phyloP scores from a whole-genome alignment of 2,888 invertebrate genomes.

The Pollenia labialis region DNA sequence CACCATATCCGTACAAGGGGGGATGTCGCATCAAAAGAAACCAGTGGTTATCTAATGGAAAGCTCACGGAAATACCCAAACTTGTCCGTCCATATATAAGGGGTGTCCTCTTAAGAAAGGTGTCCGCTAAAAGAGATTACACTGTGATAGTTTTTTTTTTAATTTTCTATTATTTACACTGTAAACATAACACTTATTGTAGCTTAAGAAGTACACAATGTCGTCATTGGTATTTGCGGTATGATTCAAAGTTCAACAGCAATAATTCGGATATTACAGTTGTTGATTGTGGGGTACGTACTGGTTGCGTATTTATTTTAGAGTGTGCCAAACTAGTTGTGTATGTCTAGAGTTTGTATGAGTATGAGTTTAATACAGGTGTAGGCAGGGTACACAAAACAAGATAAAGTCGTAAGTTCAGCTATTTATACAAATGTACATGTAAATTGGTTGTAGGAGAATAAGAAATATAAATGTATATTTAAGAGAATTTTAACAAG shows the following conservation, averaged over 20 bases:
- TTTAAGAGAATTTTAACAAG: slow-evolving; percentile 11
- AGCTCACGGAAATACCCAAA: too few relatives aligned
- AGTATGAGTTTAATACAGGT: slow-evolving; percentile 26
- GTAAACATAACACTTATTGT: slow-evolving; percentile 13
- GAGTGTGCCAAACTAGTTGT: slow-evolving; percentile 52
- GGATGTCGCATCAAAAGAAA: too few relatives aligned
- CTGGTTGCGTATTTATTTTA: slow-evolving; percentile 6
- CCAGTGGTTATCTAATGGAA: too few relatives aligned
- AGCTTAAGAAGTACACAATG: slow-evolving; percentile 24
- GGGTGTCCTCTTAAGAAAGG: neutral
- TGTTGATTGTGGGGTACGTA: slow-evolving; percentile 12
- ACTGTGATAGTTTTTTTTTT: slow-evolving; percentile 16
- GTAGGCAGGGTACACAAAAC: neutral
- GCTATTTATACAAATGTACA: too few relatives aligned
- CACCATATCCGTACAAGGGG: too few relatives aligned
- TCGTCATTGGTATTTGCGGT: slow-evolving; percentile 61
- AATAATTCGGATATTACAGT: slow-evolving; percentile 56
- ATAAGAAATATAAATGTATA: neutral
- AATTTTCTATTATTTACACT: slow-evolving; percentile 18
- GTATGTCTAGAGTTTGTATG: neutral
- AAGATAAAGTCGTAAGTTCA: neutral
- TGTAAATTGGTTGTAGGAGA: too few relatives aligned
- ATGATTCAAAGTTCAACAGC: slow-evolving; percentile 70
- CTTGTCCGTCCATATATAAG: too few relatives aligned
- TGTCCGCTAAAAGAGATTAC: neutral